phyloP scores from a whole-genome alignment of 2,888 invertebrate genomes.

The Lampropteryx suffumata region DNA sequence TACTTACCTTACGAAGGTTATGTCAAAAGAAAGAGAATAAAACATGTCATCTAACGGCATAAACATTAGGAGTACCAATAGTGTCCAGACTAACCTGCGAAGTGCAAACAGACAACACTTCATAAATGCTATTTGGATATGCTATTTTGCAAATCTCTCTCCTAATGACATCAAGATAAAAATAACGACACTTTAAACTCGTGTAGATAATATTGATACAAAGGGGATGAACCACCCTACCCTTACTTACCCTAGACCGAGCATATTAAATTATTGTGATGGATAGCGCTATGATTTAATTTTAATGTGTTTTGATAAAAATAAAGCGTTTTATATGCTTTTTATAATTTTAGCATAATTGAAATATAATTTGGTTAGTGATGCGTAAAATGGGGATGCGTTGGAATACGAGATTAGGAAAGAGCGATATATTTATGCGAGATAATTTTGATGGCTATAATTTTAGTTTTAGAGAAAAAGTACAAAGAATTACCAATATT shows the following conservation, averaged over 20 bases:
- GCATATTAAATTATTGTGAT: conserved; percentile 79
- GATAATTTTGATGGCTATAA: conserved; percentile 27
- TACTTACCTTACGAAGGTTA: too few relatives aligned
- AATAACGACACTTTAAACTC: conserved; percentile 67
- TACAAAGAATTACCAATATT: too few relatives aligned
- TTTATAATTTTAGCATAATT: conserved; percentile 46
- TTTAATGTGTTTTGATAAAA: conserved; percentile 80
- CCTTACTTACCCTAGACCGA: conserved; percentile 22
- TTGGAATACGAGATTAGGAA: conserved; percentile 31
- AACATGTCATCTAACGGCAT: too few relatives aligned
- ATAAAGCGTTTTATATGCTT: conserved; percentile 45
- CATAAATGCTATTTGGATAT: conserved; percentile 9
- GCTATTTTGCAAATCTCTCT: conserved; percentile 15
- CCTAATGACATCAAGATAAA: conserved; percentile 69
- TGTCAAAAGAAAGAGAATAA: too few relatives aligned
- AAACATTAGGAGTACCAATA: too few relatives aligned
- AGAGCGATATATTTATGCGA: conserved; percentile 20
- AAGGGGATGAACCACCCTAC: conserved; percentile 35
- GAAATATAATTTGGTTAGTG: conserved; percentile 45
- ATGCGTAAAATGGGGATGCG: conserved; percentile 34
- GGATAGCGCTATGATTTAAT: conserved; percentile 75
- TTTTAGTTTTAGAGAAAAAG: neutral
- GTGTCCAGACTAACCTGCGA: too few relatives aligned
- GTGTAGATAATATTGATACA: conserved; percentile 57
- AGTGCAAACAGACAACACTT: conserved; percentile 22